Evolutionary conservation across 2,797 vertebrate genomes (phyloP), one percentile per base, ranked within the genome.

Genomic region (Danio tinwini): DNA sequence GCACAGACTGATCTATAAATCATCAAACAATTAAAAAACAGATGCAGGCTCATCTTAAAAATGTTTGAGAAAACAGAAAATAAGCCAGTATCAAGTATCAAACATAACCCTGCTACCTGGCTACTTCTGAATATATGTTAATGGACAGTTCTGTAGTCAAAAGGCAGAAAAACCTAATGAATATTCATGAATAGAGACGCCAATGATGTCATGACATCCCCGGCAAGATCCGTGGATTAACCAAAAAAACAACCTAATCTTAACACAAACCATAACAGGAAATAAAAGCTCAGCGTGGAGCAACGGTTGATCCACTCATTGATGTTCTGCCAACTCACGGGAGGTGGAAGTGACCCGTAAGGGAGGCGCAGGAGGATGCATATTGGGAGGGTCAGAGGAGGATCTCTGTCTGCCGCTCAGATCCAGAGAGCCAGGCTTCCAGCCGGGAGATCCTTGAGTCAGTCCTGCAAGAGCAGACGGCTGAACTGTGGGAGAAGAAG

Each of bases 371-470:
- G 97, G 97, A 44, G 97, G 96, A 88, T 98, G 98, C 94, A 96
- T 96, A 94, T 97, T 96, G 90, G 97, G 98, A 83, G 97, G 97
- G 93, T 99, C 98, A 53, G 98, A 99, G 85, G 97, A 98, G 44
- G 98, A 99, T 87, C 98, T 93, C 91, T 98, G 97, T 88, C 98
- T 92, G 88, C 96, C 93, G 81, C 91, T 92, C 90, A 95, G 92
- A 91, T 96, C 95, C 88, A 96, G 90, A 88, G 95, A 90, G 88
- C 94, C 92, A 77, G 96, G 93, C 90, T 97, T 99, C 98, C 98
- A 99, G 86, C 89, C 87, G 91, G 93, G 87, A 84, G 96, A 95
- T 58, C 90, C 88, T 74, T 95, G 91, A 72, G 94, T 89, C 86
- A 92, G 89, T 86, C 93, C 94, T 81, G 93, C 92, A 82, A 95